Conservation (phyloP, 2,888 invertebrate genomes). For the Phorcus lineatus region DNA sequence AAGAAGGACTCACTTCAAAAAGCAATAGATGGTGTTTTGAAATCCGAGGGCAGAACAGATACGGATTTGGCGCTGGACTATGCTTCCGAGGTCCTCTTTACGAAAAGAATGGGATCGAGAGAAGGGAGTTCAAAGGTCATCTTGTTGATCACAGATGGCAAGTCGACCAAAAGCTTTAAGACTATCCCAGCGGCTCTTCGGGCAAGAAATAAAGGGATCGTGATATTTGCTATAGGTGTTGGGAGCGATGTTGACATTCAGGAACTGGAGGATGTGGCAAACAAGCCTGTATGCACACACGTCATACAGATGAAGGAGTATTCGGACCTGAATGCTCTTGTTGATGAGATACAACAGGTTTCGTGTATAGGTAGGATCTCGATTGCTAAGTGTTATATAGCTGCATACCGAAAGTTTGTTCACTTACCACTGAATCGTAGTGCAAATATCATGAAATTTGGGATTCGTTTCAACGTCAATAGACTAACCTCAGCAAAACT, state of each 20-base stretch:
- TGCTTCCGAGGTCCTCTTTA: conserved; percentile 44
- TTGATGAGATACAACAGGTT: conserved; percentile 44
- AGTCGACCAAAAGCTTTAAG: conserved; percentile 42
- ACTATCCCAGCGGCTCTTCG: conserved; percentile 37
- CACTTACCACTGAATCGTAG: too few species aligned
- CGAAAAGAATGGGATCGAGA: conserved; percentile 38
- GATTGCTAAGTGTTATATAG: neutral
- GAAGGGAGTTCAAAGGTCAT: conserved; percentile 47
- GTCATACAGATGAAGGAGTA: conserved; percentile 44
- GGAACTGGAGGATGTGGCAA: conserved; percentile 47
- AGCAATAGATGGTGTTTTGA: conserved; percentile 41
- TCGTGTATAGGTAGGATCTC: conserved; percentile 44
- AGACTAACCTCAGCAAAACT: too few species aligned
- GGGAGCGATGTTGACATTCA: conserved; percentile 34
- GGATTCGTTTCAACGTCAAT: too few species aligned
- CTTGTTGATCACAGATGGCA: conserved; percentile 51
- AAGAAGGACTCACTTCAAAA: conserved; percentile 32
- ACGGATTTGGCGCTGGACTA: conserved; percentile 50
- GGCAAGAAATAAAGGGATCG: conserved; percentile 41
- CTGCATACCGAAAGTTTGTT: too few species aligned
- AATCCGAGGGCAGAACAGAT: conserved; percentile 49
- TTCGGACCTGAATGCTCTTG: conserved; percentile 40
- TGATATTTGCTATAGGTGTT: conserved; percentile 50
- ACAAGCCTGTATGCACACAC: conserved; percentile 48
- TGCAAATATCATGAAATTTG: too few species aligned